Base-by-base conservation (phyloP, 2,113 vertebrate species). In the Todiramphus chloris region DNA sequence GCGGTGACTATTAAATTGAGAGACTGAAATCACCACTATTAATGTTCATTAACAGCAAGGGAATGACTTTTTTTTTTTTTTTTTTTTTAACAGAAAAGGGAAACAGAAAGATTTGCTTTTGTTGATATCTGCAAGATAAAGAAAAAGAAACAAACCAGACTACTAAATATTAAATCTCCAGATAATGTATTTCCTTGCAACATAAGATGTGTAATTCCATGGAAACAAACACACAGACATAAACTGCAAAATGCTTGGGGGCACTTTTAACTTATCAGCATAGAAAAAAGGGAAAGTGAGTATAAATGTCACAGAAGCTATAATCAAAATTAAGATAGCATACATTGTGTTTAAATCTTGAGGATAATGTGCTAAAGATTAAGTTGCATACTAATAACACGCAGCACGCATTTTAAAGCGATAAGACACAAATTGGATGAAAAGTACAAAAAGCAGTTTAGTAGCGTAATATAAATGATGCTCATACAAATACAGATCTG, bases 261-360 rank as follows among this genome's bases (percentile, higher is more conserved):
- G 69, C 43, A 74, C 91, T 91, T 92, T 92, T 75, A 94, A 76
- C 56, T 86, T 81, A 92, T 68, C 72, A 93, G 59, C 66, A 50
- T 58, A 92, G 63, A 21, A 93, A 90, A 92, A 86, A 83, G 43
- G 67, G 51, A 62, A 90, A 94, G 14, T 75, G 92, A 93, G 68
- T 94, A 83, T 84, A 96, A 95, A 90, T 93, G 79, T 94, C 94
- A 96, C 81, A 73, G 69, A 81, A 96, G 62, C 94, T 87, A 94
- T 93, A 94, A 89, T 37, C 62, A 63, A 90, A 94, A 60, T 94
- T 88, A 95, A 94, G 95, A 93, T 81, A 91, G 56, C 67, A n/a
- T 51, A 58, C 72, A 82, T 93, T 85, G 58, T 83, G 60, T 88
- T 96, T 95, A 93, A 93, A 94, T 96, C 75, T 76, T 76, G 59